A percentile compares a stretch with the other conserved stretches of the same genome.
These are phyloP conservation scores for Theretra japonica DNA, from an alignment of 2,888 invertebrate species.

Conservation along the genomic window DNA sequence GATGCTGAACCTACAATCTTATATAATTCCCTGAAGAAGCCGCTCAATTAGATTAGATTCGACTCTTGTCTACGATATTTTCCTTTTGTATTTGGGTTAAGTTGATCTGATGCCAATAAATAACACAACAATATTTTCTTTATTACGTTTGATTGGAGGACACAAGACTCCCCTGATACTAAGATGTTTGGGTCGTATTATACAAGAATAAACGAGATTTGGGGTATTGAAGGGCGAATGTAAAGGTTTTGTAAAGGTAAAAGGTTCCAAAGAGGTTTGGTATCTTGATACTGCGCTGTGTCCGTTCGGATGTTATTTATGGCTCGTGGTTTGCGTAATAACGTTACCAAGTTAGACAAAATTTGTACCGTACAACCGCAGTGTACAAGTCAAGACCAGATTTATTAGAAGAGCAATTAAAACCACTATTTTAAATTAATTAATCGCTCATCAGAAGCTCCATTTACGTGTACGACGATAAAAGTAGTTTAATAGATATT, in stretches of 20 bases:
- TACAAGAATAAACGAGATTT: constrained; percentile 15
- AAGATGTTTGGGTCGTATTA: background rate
- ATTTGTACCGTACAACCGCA: background rate
- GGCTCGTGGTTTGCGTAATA: constrained; percentile 6
- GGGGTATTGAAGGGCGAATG: background rate
- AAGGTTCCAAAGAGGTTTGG: background rate
- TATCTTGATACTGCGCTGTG: constrained; percentile 8
- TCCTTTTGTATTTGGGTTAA: background rate
- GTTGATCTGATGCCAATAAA: background rate
- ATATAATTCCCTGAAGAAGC: too few species aligned
- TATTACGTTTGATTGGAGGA: background rate
- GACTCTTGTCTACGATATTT: background rate
- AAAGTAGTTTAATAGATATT: background rate
- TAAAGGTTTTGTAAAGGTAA: too few species aligned
- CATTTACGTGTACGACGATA: background rate
- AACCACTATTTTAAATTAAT: background rate
- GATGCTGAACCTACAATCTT: too few species aligned
- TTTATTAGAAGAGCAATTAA: constrained; percentile 13
- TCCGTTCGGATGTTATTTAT: constrained; percentile 14
- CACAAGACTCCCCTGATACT: background rate
- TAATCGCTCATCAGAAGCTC: background rate
- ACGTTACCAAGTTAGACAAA: constrained; percentile 9
- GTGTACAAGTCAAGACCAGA: background rate
- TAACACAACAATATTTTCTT: background rate
- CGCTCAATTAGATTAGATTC: background rate